Evolutionary conservation across 1,140 invertebrate genomes (phyloP).

Genomic region (Ylistrum balloti): DNA sequence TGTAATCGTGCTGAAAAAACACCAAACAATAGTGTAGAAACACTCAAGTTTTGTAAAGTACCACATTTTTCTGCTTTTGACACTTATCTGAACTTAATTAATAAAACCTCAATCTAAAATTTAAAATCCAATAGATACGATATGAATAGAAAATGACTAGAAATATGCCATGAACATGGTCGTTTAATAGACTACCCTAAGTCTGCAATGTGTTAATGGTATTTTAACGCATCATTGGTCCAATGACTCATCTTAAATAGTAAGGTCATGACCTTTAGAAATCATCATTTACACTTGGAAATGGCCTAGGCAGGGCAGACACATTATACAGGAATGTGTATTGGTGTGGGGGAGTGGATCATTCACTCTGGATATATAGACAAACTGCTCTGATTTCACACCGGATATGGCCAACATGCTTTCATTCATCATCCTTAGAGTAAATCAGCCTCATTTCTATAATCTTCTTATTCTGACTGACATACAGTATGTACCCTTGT

Average conservation of each 20-base stretch:
- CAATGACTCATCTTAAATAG: not conserved
- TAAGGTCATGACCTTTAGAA: constrained; percentile 2
- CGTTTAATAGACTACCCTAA: not conserved
- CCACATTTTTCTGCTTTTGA: not conserved
- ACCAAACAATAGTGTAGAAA: not conserved
- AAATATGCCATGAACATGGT: not conserved
- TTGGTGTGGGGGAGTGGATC: constrained; percentile 34
- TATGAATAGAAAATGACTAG: not conserved
- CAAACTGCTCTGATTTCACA: too few species aligned
- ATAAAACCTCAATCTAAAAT: not conserved
- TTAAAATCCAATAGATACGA: not conserved
- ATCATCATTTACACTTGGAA: not conserved
- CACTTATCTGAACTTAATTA: not conserved
- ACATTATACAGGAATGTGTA: constrained; percentile 34
- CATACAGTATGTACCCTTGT: not conserved
- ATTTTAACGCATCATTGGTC: not conserved
- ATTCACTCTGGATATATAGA: not conserved
- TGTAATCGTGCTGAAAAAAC: not conserved
- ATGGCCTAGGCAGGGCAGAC: constrained; percentile 10
- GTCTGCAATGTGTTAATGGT: not conserved
- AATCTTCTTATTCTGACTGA: not conserved
- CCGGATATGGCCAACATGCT: too few species aligned
- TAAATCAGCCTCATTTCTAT: not conserved
- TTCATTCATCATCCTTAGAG: not conserved
- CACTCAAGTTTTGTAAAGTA: not conserved